Conservation (phyloP, 2,888 invertebrate species). For the Agrotis ipsilon region DNA sequence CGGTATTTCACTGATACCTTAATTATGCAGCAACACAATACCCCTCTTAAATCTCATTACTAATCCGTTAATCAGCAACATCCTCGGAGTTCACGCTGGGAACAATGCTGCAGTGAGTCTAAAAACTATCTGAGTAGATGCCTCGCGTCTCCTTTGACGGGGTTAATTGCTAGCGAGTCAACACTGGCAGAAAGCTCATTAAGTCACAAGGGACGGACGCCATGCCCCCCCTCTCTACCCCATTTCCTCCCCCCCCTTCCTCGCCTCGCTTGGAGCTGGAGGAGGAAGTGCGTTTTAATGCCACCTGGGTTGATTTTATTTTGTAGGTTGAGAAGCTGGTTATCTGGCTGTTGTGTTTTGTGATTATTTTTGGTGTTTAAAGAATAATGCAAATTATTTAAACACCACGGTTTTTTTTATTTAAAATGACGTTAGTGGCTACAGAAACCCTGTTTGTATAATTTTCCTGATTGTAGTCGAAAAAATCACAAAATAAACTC, state of each 20-base stretch:
- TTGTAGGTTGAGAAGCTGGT: slow-evolving; percentile 2
- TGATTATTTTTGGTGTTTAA: background rate
- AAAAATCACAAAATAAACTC: no score
- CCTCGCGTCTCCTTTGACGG: slow-evolving; percentile 63
- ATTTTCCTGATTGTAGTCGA: no score
- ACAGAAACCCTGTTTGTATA: no score
- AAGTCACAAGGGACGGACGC: slow-evolving; percentile 62
- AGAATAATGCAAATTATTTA: no score
- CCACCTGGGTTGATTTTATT: slow-evolving; percentile 19
- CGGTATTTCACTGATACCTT: no score
- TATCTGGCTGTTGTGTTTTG: background rate
- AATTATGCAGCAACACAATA: no score
- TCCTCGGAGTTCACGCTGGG: slow-evolving; percentile 4
- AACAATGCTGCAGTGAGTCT: slow-evolving; percentile 47
- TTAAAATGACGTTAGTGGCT: no score
- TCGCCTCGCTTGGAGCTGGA: background rate
- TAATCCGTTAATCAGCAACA: background rate
- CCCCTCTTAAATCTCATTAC: background rate
- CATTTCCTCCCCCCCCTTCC: background rate
- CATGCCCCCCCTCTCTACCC: slow-evolving; percentile 9
- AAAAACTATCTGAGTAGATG: slow-evolving; percentile 51
- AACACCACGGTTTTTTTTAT: no score
- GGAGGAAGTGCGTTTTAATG: slow-evolving; percentile 45
- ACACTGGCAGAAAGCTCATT: slow-evolving; percentile 72
- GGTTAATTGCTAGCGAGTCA: slow-evolving; percentile 72